phyloP scores from a whole-genome alignment of 2,797 vertebrate species.

The Brachyalestes nurse region DNA sequence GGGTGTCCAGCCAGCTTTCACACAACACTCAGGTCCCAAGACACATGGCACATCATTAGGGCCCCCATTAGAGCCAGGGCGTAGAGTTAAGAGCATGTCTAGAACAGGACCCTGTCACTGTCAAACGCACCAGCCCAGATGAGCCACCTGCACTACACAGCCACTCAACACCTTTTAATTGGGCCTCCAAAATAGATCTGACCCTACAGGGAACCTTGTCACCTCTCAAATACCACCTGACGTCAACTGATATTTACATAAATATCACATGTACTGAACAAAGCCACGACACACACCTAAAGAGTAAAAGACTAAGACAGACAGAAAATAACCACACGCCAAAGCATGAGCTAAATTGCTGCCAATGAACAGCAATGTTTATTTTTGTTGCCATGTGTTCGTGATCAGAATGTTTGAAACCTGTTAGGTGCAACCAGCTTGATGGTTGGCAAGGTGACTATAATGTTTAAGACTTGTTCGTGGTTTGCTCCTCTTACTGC shows the following conservation, averaged over 20 bases:
- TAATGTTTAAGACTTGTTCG: not conserved
- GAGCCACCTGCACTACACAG: constrained; percentile 60
- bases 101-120: constrained; percentile 66
- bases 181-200: constrained; percentile 73
- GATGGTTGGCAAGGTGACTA: not conserved
- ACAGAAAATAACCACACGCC: constrained; percentile 8
- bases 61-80: constrained; percentile 65
- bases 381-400: not conserved
- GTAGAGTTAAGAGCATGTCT: constrained; percentile 65
- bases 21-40: constrained; percentile 56
- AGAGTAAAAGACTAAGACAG: constrained; percentile 6
- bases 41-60: constrained; percentile 69
- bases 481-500: not conserved
- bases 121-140: constrained; percentile 68
- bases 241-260: constrained; percentile 44
- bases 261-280: not conserved
- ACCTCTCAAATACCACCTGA: constrained; percentile 45
- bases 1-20: constrained; percentile 46
- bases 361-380: constrained; percentile 2
- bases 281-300: constrained; percentile 15
- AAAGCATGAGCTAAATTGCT: constrained; percentile 7
- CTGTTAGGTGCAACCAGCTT: constrained; percentile 1
- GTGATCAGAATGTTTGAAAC: constrained; percentile 3
- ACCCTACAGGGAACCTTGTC: constrained; percentile 59
- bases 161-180: constrained; percentile 76